Percentiles rank a stretch among this genome's conserved stretches.
phyloP scores from a whole-genome alignment of 2,113 vertebrate genomes.

The Saguinus imperator region DNA sequence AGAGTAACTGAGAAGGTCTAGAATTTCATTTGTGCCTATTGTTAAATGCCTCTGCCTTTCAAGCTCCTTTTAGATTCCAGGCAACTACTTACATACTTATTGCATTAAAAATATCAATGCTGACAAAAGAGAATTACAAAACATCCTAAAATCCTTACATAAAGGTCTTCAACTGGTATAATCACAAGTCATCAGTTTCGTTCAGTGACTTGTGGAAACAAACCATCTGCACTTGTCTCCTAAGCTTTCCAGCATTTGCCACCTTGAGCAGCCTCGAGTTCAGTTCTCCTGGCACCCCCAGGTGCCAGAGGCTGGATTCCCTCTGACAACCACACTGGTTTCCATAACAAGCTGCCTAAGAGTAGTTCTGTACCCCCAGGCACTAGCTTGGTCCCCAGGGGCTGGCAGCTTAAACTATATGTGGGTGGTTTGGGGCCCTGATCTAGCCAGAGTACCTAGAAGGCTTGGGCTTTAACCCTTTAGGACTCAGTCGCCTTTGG shows the following conservation, averaged over 20 bases:
- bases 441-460: background rate
- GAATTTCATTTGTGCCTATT: background rate
- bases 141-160: background rate
- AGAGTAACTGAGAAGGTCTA: background rate
- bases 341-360: constrained; percentile 68
- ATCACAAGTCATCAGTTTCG: background rate
- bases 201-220: background rate
- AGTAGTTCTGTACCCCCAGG: constrained; percentile 49
- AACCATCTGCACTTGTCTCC: background rate
- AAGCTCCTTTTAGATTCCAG: background rate
- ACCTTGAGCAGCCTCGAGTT: background rate
- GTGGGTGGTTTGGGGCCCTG: constrained; percentile 28
- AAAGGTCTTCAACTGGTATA: background rate
- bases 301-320: constrained; percentile 26
- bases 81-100: background rate
- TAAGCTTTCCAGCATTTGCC: background rate
- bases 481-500: background rate
- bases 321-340: constrained; percentile 58
- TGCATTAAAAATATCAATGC: background rate
- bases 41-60: background rate
- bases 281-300: background rate
- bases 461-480: constrained; percentile 34
- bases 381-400: constrained; percentile 43
- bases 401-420: constrained; percentile 28
- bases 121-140: background rate